Base-by-base conservation (phyloP, 2,797 vertebrate species). In the Hafferia zeledoni region DNA sequence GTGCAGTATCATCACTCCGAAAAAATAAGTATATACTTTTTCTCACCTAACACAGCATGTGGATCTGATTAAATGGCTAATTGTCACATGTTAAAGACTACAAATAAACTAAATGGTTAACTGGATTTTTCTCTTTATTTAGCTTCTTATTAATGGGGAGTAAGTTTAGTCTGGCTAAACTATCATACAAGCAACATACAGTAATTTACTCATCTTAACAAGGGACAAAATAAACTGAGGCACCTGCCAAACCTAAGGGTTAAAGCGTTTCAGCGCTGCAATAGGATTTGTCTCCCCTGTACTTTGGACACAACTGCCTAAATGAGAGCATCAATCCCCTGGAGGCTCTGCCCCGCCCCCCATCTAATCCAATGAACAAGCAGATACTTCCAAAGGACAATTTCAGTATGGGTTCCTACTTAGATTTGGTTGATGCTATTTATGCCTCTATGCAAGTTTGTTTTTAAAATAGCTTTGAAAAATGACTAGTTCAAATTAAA, bases 391-490 rank as follows among this genome's bases (percentile, higher is more conserved):
- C 16, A n/a, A 65, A 79, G 9, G 41, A 65, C 50, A 57, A n/a
- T 9, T 44, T n/a, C 3, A 61, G 17, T 10, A 60, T 23, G 15
- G 41, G 43, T 94, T 80, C 69, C 50, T n/a, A 8, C 53, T 64
- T 65, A 85, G 47, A 6, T 43, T 5, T 89, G 35, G 28, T 47
- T 85, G 33, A 46, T 68, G 37, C 56, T 83, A 17, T 84, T 96
- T 79, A 57, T 28, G 28, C 33, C 63, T 72, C 61, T 63, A 11
- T 35, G 44, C 28, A 87, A 75, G 50, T 72, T 65, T 90, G 52
- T 65, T 90, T 90, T 81, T 70, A 55, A 80, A 95, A 83, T 49
- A 82, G 72, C 87, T 82, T 78, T 64, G 47, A 89, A 96, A 96
- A 91, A 41, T 89, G 67, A 83, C 57, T 76, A 83, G 75, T 75